Percentiles rank a stretch among this genome's conserved stretches.
These are phyloP conservation scores for Erythrolamprus reginae DNA, from an alignment of 2,113 vertebrate species.

Conservation along the genomic window DNA sequence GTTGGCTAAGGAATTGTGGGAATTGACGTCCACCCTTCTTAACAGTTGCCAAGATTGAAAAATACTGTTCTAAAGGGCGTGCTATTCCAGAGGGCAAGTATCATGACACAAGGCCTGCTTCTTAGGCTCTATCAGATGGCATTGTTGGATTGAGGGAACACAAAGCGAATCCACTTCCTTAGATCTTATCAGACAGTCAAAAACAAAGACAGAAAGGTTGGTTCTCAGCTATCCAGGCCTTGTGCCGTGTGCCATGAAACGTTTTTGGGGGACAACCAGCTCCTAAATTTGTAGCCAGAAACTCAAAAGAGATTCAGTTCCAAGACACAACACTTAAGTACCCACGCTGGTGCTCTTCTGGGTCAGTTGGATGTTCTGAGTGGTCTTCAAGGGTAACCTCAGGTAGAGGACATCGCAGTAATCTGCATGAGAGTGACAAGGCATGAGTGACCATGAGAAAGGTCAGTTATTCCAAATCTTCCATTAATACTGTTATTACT, in stretches of 20 bases:
- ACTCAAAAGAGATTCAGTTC: not conserved
- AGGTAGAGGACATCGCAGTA: not conserved
- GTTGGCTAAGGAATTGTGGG: not conserved
- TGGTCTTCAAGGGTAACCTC: not conserved
- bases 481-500: not conserved
- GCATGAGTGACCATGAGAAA: not conserved
- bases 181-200: not conserved
- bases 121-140: not conserved
- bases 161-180: not conserved
- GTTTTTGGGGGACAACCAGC: not conserved
- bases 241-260: not conserved
- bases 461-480: not conserved
- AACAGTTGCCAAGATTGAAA: not conserved
- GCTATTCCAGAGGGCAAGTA: not conserved
- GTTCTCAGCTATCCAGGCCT: not conserved
- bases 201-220: not conserved
- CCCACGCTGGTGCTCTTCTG: not conserved
- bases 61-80: not conserved
- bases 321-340: not conserved
- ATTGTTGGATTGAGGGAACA: not conserved
- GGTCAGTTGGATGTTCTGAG: not conserved
- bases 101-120: not conserved
- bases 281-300: not conserved
- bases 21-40: not conserved
- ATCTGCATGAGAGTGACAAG: not conserved